Evolutionary conservation across 2,797 vertebrate species (phyloP), one percentile per base, ranked within the genome.

Genomic region (Chelon labrosus): DNA sequence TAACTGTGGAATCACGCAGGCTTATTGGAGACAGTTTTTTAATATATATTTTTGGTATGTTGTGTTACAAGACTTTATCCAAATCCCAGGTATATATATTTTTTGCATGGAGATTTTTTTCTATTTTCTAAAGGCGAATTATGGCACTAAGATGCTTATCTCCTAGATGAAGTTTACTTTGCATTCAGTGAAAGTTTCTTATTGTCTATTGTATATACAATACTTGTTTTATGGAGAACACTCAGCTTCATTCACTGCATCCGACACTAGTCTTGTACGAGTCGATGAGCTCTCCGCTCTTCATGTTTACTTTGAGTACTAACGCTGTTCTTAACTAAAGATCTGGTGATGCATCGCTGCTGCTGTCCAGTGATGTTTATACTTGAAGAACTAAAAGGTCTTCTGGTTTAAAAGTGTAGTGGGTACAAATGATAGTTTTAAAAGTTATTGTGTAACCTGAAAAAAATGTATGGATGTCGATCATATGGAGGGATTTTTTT

Each of bases 21-120:
- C 81, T 71, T 67, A 85, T 80, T 77, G 27, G 75, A 80, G 75
- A 89, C 75, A 68, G 87, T 44, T 91, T 94, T 94, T 88, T 84
- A 91, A 92, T 88, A 93, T 93, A 92, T 94, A 94, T 95, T 95
- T 94, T 94, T 94, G 89, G 91, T 94, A 94, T 94, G 87, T 94
- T 93, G 92, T 91, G 88, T 94, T 92, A 91, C 80, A 81, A 92
- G 85, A 92, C 71, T 91, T 86, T 92, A 90, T 90, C 87, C 74
- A 91, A 91, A 93, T 93, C 88, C 86, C 90, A 91, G 89, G 90
- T 93, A 93, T 93, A 94, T 94, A 94, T 94, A 93, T 93, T 94
- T 93, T 95, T 94, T 92, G 95, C 94, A 95, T 95, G 94, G 70
- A 87, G 79, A 73, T 83, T 65, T 89, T 49, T 92, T 94, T 95